A percentile compares a stretch with the other conserved stretches of the same genome.
Conservation (phyloP, 2,888 invertebrate genomes). For the Branchipolynoe longqiensis region DNA sequence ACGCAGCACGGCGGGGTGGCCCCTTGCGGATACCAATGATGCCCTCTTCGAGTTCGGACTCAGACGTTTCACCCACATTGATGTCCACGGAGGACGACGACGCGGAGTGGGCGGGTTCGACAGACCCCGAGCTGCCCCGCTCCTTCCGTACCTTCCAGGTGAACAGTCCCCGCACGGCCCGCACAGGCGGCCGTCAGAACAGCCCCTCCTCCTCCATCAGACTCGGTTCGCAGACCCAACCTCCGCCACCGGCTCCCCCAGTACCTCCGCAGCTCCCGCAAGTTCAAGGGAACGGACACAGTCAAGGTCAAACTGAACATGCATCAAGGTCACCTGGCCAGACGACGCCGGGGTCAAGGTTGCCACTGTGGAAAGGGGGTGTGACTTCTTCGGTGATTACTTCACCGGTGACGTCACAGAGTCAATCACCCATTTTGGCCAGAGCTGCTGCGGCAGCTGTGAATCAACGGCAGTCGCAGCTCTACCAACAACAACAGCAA, state of each 20-base stretch:
- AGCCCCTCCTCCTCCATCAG: not conserved
- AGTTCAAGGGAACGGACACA: not conserved
- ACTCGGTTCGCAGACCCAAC: conserved; percentile 20
- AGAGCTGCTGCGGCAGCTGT: not conserved
- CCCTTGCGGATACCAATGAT: conserved; percentile 49
- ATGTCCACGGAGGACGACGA: not conserved
- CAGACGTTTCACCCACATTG: conserved; percentile 44
- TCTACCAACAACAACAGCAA: not conserved
- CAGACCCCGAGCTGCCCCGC: not conserved
- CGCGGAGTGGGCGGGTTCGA: not conserved
- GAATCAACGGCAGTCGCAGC: conserved; percentile 1
- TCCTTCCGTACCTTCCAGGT: conserved; percentile 50
- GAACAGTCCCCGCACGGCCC: conserved; percentile 24
- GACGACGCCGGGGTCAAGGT: conserved; percentile 31
- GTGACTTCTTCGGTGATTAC: not conserved
- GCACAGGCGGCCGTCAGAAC: not conserved
- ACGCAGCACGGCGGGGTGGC: conserved; percentile 20
- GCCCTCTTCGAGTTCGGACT: conserved; percentile 55
- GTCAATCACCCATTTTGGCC: not conserved
- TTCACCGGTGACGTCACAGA: not conserved
- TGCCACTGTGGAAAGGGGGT: conserved; percentile 43
- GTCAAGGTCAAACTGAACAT: conserved; percentile 3
- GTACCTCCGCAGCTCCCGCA: not conserved
- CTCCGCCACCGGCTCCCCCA: conserved; percentile 4
- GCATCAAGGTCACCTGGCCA: conserved; percentile 26